These are phyloP conservation scores for Phytoseiulus persimilis DNA, from an alignment of 2,888 invertebrate genomes.

Conservation along the genomic window DNA sequence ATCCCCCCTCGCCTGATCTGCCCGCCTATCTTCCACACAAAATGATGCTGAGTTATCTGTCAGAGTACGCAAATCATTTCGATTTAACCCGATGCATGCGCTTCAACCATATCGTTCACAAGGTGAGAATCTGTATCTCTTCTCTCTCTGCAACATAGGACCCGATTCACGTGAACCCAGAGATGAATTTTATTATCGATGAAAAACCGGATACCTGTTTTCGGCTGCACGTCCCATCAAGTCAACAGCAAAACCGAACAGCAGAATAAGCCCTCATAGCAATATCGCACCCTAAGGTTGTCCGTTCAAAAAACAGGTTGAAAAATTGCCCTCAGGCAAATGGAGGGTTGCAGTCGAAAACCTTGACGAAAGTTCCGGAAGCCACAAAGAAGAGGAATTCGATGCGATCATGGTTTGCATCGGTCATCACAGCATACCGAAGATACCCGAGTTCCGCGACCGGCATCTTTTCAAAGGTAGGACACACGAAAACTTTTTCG, in stretches of 20 bases:
- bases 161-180: no score
- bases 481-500: not conserved
- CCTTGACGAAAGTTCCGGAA: not conserved
- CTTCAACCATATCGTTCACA: not conserved
- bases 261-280: no score
- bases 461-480: conserved; percentile 17
- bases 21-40: not conserved
- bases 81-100: not conserved
- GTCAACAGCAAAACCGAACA: no score
- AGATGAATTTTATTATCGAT: no score
- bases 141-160: no score
- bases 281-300: no score
- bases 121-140: not conserved
- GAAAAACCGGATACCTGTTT: no score
- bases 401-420: conserved; percentile 33
- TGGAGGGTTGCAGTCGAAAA: not conserved
- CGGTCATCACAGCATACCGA: conserved; percentile 20
- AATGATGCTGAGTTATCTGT: not conserved
- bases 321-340: not conserved
- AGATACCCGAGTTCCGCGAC: conserved; percentile 27
- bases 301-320: not conserved
- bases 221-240: no score
- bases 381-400: not conserved
- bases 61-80: not conserved
- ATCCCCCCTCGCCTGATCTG: not conserved